Evolutionary conservation across 2,888 invertebrate species (phyloP).

Genomic region (Athalia circularis): DNA sequence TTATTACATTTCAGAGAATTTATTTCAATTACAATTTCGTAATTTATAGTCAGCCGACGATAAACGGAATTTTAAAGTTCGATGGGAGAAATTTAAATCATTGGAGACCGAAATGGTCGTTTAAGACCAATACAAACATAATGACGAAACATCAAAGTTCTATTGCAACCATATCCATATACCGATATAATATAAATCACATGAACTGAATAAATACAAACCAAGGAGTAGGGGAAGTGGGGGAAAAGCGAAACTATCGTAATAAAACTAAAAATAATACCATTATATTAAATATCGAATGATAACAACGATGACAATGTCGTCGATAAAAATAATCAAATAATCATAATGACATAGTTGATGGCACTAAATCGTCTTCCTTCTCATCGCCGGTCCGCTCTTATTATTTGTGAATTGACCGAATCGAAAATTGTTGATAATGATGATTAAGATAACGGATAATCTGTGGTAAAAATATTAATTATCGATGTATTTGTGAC

Average conservation of each 20-base stretch:
- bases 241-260: neutral
- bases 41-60: neutral
- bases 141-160: too few relatives aligned
- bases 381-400: constrained; percentile 3
- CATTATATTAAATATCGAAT: neutral
- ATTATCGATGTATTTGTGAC: too few relatives aligned
- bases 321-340: constrained; percentile 2
- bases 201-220: too few relatives aligned
- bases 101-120: too few relatives aligned
- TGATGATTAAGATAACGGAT: neutral
- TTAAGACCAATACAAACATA: too few relatives aligned
- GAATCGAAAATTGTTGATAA: neutral
- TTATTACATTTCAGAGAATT: neutral
- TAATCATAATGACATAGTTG: constrained; percentile 2
- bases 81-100: neutral
- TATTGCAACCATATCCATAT: too few relatives aligned
- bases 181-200: too few relatives aligned
- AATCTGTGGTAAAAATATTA: too few relatives aligned
- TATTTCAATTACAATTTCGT: too few relatives aligned
- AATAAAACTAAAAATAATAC: neutral
- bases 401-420: neutral
- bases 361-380: constrained; percentile 26
- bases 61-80: neutral
- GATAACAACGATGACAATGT: neutral
- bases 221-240: too few relatives aligned